Evolutionary conservation across 2,113 vertebrate species (phyloP), one percentile per base, ranked within the genome.

Genomic region (Athene cunicularia): DNA sequence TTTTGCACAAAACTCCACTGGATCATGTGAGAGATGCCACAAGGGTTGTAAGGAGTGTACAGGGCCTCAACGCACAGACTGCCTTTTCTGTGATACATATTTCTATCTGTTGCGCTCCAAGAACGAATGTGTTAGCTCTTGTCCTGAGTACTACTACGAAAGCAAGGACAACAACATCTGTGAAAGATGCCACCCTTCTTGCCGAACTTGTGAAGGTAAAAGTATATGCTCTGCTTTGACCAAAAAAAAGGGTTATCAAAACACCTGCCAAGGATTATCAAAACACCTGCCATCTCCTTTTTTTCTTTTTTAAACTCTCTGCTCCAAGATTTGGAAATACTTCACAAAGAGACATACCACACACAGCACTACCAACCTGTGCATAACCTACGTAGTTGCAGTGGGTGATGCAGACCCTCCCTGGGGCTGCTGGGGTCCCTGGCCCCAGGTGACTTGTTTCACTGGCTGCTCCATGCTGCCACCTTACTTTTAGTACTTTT

Each of bases 121-220:
- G 11, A 98, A 98, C 0, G 80, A 97, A 66, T 99, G 99, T 27
- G 59, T 98, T 56, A 92, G 72, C 60, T 97, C 97, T 72, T 99
- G 99, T 75, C 99, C 99, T 6, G 92, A 98, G 10, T 96, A 97
- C 41, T 98, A 98, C 98, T 99, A 98, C 2, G 85, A 88, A 50
- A 97, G 98, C 52, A 86, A 77, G 8, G 53, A 45, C 11, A 68
- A 95, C 10, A 97, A 92, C 1, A 83, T 93, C 80, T 99, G 99
- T 90, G 97, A 98, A 89, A 98, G 97, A 80, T 99, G 99, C 93
- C 99, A 99, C 43, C 97, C 99, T 8, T 98, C 98, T 53, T 99
- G 99, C 90, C 98, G 90, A 26, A 98, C 98, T 19, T 99, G 99
- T 87, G 76, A 77, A 35, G 98, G 99, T 99, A 98, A 97, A 95